A percentile compares a stretch with the other conserved stretches of the same genome.
Conservation (phyloP, 2,113 vertebrate species). For the Bubo bubo region DNA sequence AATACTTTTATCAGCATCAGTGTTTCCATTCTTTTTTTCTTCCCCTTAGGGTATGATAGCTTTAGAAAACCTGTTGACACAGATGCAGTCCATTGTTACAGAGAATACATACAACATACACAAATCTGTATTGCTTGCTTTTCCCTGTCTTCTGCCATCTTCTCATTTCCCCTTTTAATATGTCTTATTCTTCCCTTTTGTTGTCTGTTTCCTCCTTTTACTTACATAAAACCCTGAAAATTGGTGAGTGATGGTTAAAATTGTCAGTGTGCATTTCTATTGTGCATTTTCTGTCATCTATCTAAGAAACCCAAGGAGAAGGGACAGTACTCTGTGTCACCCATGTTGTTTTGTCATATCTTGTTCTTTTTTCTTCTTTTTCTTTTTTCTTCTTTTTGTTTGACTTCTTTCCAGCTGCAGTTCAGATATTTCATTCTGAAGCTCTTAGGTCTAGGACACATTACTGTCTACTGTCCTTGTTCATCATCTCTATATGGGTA, state of each 20-base stretch:
- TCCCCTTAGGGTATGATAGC: neutral
- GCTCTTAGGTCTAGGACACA: neutral
- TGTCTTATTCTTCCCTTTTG: neutral
- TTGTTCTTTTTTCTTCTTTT: neutral
- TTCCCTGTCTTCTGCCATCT: neutral
- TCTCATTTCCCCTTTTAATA: slow-evolving; percentile 4
- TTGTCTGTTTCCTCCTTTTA: neutral
- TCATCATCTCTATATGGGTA: neutral
- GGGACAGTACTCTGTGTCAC: neutral
- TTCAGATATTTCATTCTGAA: neutral
- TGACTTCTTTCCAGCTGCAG: neutral
- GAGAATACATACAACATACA: neutral
- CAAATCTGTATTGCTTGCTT: neutral
- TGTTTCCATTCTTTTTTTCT: neutral
- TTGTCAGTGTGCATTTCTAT: neutral
- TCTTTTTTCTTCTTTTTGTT: neutral
- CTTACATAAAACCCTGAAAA: neutral
- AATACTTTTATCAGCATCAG: neutral
- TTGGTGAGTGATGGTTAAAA: neutral
- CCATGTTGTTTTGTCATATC: neutral
- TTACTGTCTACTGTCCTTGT: neutral
- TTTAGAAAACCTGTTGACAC: neutral
- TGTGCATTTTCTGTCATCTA: neutral
- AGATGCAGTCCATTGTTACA: neutral
- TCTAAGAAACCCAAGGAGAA: neutral